A percentile compares a stretch with the other conserved stretches of the same genome.
These are phyloP conservation scores for Chrysoperla carnea DNA, from an alignment of 1,140 invertebrate species.

Conservation along the genomic window DNA sequence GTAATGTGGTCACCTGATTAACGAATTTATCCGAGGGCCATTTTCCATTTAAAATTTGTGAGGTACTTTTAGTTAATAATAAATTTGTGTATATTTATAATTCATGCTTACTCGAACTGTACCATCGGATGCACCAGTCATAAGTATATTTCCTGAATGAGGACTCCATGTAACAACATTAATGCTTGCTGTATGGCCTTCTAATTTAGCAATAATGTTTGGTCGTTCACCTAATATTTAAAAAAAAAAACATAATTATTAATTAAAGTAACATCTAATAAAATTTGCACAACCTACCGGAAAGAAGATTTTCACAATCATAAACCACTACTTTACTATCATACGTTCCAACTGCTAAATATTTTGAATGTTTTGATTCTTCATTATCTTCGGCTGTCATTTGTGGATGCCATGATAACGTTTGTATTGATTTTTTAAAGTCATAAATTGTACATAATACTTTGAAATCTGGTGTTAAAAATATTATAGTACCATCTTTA, in stretches of 20 bases:
- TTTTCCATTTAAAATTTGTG: too few species aligned
- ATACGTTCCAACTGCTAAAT: slow-evolving; percentile 42
- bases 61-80: too few species aligned
- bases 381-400: slow-evolving; percentile 33
- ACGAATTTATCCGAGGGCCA: too few species aligned
- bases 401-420: slow-evolving; percentile 50
- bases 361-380: slow-evolving; percentile 34
- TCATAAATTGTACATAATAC: slow-evolving; percentile 19
- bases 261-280: not conserved
- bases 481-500: slow-evolving; percentile 29
- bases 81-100: too few species aligned
- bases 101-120: slow-evolving; percentile 38
- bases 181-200: slow-evolving; percentile 37
- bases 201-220: slow-evolving; percentile 26
- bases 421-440: slow-evolving; percentile 36
- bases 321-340: slow-evolving; percentile 33
- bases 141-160: slow-evolving; percentile 41
- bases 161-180: slow-evolving; percentile 53
- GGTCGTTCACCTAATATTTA: not conserved
- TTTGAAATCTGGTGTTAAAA: slow-evolving; percentile 12
- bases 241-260: slow-evolving; percentile 1
- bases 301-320: slow-evolving; percentile 23
- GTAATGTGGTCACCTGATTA: too few species aligned
- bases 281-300: slow-evolving; percentile 8
- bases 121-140: slow-evolving; percentile 48